Evolutionary conservation across 2,113 vertebrate species (phyloP).

Genomic region (Prochilodus magdalenae): DNA sequence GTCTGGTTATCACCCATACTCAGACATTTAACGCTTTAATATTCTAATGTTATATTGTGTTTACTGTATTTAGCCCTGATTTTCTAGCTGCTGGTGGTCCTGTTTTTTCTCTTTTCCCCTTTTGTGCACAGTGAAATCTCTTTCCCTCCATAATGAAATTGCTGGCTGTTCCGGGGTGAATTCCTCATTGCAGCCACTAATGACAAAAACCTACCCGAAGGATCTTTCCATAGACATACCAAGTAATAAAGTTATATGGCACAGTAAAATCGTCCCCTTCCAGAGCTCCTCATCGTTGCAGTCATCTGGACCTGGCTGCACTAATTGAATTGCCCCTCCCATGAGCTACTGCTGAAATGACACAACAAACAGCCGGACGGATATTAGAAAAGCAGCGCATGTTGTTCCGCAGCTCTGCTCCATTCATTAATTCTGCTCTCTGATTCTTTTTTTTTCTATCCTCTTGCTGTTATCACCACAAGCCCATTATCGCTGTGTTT

Average conservation of each 20-base stretch:
- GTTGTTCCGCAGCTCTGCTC: not conserved
- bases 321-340: conserved; percentile 44
- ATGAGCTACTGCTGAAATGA: conserved; percentile 19
- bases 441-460: not conserved
- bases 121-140: not conserved
- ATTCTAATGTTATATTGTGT: not conserved
- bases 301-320: conserved; percentile 38
- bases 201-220: not conserved
- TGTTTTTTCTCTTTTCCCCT: not conserved
- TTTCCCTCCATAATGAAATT: not conserved
- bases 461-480: not conserved
- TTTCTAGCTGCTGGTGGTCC: not conserved
- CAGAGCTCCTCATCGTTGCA: conserved; percentile 20
- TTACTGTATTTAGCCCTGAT: not conserved
- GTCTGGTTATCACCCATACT: too few relatives aligned
- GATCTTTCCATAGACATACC: conserved; percentile 4
- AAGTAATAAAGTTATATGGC: conserved; percentile 36
- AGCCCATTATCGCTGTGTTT: too few relatives aligned
- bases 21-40: too few relatives aligned
- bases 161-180: not conserved
- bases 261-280: conserved; percentile 20
- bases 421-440: conserved; percentile 11
- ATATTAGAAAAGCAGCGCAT: conserved; percentile 27
- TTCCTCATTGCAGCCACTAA: not conserved
- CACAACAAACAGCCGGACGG: conserved; percentile 10